These are phyloP conservation scores for Poecilia gillii DNA, from an alignment of 2,797 vertebrate genomes.

Conservation along the genomic window DNA sequence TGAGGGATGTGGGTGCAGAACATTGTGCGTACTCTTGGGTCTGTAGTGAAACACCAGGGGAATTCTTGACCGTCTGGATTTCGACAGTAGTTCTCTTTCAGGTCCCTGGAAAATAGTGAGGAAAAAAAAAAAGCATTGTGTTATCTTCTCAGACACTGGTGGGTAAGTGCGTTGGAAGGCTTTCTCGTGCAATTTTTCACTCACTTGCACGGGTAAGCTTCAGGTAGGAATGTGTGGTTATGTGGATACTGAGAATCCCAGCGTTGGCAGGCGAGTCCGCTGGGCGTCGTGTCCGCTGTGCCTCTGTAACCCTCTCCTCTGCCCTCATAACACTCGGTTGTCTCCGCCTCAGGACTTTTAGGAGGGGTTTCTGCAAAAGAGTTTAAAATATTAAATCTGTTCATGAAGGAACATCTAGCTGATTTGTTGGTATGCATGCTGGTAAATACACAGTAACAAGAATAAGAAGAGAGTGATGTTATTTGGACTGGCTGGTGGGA, in stretches of 20 bases:
- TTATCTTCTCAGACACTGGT: conserved; percentile 33
- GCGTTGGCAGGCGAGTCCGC: conserved; percentile 89
- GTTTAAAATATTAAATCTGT: background rate
- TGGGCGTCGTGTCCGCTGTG: conserved; percentile 83
- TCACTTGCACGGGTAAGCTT: conserved; percentile 98
- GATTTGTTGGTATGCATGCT: background rate
- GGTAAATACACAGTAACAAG: background rate
- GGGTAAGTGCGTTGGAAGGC: conserved; percentile 34
- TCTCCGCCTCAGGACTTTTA: conserved; percentile 77
- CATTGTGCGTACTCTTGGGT: conserved; percentile 90
- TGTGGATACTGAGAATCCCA: conserved; percentile 97
- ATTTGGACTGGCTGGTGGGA: background rate
- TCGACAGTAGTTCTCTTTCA: conserved; percentile 96
- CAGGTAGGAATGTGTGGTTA: conserved; percentile 89
- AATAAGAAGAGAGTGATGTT: background rate
- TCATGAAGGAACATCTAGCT: background rate
- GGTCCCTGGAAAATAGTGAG: conserved; percentile 82
- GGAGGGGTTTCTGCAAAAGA: conserved; percentile 53
- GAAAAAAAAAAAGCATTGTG: background rate
- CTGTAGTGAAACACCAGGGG: conserved; percentile 98
- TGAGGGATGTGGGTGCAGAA: conserved; percentile 94
- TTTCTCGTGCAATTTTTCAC: conserved; percentile 61
- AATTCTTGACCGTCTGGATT: conserved; percentile 96
- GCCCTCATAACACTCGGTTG: conserved; percentile 83
- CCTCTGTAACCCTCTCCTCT: conserved; percentile 92